Evolutionary conservation across 2,797 vertebrate species (phyloP).

Genomic region (Lates japonicus): DNA sequence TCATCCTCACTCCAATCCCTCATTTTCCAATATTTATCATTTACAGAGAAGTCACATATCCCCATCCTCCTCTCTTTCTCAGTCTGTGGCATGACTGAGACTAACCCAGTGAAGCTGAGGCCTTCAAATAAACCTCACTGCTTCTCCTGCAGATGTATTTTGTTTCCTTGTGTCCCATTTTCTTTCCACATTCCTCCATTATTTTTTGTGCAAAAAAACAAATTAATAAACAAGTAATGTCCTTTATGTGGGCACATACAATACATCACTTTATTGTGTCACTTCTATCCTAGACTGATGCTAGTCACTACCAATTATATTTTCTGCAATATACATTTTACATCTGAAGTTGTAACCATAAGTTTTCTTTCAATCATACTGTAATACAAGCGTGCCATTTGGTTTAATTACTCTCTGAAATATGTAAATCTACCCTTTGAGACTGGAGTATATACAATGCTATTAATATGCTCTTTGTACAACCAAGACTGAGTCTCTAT

Average conservation of each 20-base stretch:
- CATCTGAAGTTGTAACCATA: constrained; percentile 57
- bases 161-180: constrained; percentile 2
- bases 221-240: constrained; percentile 58
- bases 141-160: constrained; percentile 9
- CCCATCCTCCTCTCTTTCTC: not conserved
- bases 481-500: constrained; percentile 74
- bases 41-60: constrained; percentile 11
- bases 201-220: constrained; percentile 58
- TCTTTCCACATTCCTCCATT: constrained; percentile 34
- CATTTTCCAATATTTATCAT: not conserved
- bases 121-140: not conserved
- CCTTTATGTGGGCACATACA: constrained; percentile 68
- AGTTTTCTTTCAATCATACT: constrained; percentile 60
- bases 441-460: constrained; percentile 77
- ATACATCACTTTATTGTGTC: constrained; percentile 75
- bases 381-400: constrained; percentile 71
- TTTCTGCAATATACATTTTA: constrained; percentile 73
- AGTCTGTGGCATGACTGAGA: not conserved
- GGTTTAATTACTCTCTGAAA: constrained; percentile 68
- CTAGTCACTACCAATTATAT: constrained; percentile 73
- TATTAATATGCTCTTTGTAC: constrained; percentile 79
- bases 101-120: constrained; percentile 5
- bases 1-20: not conserved
- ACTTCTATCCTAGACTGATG: constrained; percentile 76
- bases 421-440: constrained; percentile 73